Base-by-base conservation (phyloP, 2,888 invertebrate genomes). In the Lacanobia wlatinum region DNA sequence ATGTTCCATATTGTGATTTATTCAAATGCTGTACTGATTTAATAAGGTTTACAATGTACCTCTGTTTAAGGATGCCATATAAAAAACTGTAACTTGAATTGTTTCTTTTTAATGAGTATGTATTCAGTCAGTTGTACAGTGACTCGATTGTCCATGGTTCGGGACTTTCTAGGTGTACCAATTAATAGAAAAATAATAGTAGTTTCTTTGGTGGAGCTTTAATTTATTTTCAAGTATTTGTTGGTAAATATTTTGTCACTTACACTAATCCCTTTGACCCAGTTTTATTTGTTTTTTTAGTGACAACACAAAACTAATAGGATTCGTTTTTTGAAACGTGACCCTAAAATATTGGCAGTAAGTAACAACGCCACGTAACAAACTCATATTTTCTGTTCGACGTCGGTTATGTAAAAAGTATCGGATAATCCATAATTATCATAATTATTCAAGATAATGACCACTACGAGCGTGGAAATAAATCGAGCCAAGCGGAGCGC, bases 71-170 rank as follows among this genome's bases (percentile, higher is more conserved):
- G 58, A 68, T 75, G 59, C 18, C 64, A 68, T 78, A 53, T n/a
- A 70, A 64, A 52, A 64, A 52, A 66, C 50, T 48, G 72, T 56
- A 68, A 83, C 74, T 80, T 73, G 79, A 78, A 78, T 83, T 84
- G 83, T 79, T 78, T 72, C 21, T 68, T 82, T 83, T 69, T 68
- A 72, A 76, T 80, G 46, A 75, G 60, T 63, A 73, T 73, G 63
- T 63, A 74, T 78, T 70, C 14, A 75, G 58, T 70, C 34, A 64
- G 18, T 60, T 63, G 60, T 21, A 14, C 46, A 50, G 14, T 34
- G 52, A 60, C 52, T 75, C 8, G 64, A 67, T 70, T 66, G 55
- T 52, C 53, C 18, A 52, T 69, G 65, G 28, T 52, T 66, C 10
- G 21, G 23, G 46, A 50, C 23, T 53, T 55, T 65, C 34, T 55